Percentiles rank a stretch among this genome's conserved stretches.
These are phyloP conservation scores for Ceratothoa steindachneri DNA, from an alignment of 2,888 invertebrate genomes.

Conservation along the genomic window DNA sequence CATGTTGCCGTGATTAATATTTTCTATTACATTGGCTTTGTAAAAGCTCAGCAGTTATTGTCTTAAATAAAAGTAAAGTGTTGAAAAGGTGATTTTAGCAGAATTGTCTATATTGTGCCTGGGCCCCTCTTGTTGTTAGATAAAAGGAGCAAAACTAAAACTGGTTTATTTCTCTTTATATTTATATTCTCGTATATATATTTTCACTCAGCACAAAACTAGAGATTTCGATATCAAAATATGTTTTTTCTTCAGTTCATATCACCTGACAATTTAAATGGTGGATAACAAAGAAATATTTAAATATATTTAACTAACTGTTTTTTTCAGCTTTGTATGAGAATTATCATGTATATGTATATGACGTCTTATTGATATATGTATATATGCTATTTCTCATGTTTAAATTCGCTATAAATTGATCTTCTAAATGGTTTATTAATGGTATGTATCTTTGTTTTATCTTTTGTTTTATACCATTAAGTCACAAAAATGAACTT, in stretches of 20 bases:
- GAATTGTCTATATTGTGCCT: constrained; percentile 1
- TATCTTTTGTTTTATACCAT: too few relatives aligned
- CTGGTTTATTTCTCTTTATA: neutral
- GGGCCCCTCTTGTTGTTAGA: constrained; percentile 4
- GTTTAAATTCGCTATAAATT: constrained; percentile 3
- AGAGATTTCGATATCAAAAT: too few relatives aligned
- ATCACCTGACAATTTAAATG: too few relatives aligned
- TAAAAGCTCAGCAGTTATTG: too few relatives aligned
- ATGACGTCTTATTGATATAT: constrained; percentile 16
- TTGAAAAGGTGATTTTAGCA: too few relatives aligned
- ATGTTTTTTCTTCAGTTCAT: too few relatives aligned
- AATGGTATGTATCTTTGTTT: constrained; percentile 29
- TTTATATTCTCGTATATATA: neutral
- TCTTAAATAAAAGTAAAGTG: too few relatives aligned
- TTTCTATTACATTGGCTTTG: too few relatives aligned
- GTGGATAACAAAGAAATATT: neutral
- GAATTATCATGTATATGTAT: constrained; percentile 16
- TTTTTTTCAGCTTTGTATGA: constrained; percentile 12
- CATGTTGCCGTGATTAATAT: too few relatives aligned
- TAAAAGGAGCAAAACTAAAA: neutral
- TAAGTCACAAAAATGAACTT: too few relatives aligned
- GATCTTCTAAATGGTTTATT: constrained; percentile 20
- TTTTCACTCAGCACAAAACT: too few relatives aligned
- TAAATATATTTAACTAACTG: neutral
- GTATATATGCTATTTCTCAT: neutral